phyloP scores from a whole-genome alignment of 2,888 invertebrate genomes.

The Eristalis arbustorum region DNA sequence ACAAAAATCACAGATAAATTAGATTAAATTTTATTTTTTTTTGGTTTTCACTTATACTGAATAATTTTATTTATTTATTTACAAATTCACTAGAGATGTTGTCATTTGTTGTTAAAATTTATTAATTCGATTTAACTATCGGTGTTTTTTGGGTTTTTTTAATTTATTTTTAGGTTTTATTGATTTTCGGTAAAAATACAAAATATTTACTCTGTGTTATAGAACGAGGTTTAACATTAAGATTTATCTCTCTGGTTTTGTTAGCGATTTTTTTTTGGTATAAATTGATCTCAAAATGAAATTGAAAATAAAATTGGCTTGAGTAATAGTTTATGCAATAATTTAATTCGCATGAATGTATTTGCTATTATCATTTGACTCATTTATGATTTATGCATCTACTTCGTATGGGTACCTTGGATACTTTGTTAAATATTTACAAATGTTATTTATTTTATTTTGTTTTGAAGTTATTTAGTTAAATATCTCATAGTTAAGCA shows the following conservation, averaged over 20 bases:
- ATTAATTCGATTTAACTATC: conserved; percentile 55
- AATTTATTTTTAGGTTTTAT: conserved; percentile 51
- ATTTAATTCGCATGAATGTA: conserved; percentile 42
- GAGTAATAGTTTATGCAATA: conserved; percentile 53
- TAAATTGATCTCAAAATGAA: conserved; percentile 29
- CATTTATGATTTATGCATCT: not conserved
- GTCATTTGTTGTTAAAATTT: conserved; percentile 33
- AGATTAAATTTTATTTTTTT: conserved; percentile 53
- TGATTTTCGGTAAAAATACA: conserved; percentile 63
- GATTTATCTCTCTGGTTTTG: not conserved
- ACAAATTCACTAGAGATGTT: conserved; percentile 53
- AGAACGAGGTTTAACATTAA: conserved; percentile 49
- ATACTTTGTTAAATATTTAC: conserved; percentile 44
- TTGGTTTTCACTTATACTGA: conserved; percentile 25
- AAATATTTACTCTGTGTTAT: conserved; percentile 40
- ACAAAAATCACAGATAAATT: conserved; percentile 75
- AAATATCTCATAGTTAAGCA: conserved; percentile 36
- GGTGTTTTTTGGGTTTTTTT: conserved; percentile 49
- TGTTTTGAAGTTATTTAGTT: not conserved
- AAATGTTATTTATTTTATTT: conserved; percentile 11
- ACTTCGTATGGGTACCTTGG: conserved; percentile 5
- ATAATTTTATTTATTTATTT: conserved; percentile 53
- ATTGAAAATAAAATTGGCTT: conserved; percentile 49
- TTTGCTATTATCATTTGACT: conserved; percentile 31
- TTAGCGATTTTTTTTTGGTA: conserved; percentile 9